Percentiles rank a stretch among this genome's conserved stretches.
phyloP scores from a whole-genome alignment of 2,797 vertebrate species.

The Sarcoramphus papa region DNA sequence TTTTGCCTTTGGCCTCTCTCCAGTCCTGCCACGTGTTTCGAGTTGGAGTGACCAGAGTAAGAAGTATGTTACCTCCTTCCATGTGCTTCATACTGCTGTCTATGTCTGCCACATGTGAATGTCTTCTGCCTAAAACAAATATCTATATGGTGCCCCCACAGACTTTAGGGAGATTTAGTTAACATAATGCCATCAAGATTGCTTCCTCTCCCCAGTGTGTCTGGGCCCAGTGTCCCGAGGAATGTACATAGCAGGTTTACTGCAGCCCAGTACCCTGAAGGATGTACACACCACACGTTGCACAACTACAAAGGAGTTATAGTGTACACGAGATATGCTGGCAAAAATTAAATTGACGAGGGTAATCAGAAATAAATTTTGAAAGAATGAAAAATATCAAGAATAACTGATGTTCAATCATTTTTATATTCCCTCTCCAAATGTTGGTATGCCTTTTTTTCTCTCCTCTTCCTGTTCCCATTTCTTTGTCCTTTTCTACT shows the following conservation, averaged over 20 bases:
- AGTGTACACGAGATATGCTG: background rate
- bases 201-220: background rate
- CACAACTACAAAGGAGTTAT: background rate
- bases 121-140: background rate
- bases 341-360: background rate
- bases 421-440: background rate
- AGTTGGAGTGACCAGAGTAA: background rate
- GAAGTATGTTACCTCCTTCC: background rate
- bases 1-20: background rate
- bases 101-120: background rate
- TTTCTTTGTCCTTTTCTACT: background rate
- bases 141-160: too few species aligned
- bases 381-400: background rate
- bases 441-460: background rate
- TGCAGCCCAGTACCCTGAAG: background rate
- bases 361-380: background rate
- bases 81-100: background rate
- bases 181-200: background rate
- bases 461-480: background rate
- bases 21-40: background rate
- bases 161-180: background rate
- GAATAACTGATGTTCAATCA: background rate
- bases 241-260: background rate
- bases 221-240: background rate
- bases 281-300: background rate